Percentiles rank a stretch among this genome's conserved stretches.
Conservation (phyloP, 2,888 invertebrate genomes). For the Bellardia pandia region DNA sequence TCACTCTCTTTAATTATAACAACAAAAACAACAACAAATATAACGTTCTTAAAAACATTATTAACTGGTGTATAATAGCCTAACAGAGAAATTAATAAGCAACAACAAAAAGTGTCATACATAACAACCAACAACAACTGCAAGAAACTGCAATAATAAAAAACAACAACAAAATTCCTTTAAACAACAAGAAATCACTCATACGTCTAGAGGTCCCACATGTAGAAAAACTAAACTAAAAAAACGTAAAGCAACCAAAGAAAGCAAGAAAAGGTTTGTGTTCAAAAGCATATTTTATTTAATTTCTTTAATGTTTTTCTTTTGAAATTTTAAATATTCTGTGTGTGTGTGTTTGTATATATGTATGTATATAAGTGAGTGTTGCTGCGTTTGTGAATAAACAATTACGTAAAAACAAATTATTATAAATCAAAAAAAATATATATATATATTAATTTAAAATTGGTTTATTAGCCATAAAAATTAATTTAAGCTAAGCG, state of each 20-base stretch:
- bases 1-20: not conserved
- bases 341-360: not conserved
- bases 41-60: slow-evolving; percentile 29
- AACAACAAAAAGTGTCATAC: slow-evolving; percentile 42
- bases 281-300: slow-evolving; percentile 43
- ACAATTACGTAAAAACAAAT: slow-evolving; percentile 58
- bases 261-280: slow-evolving; percentile 59
- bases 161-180: slow-evolving; percentile 40
- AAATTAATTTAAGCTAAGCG: not conserved
- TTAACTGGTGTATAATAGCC: slow-evolving; percentile 25
- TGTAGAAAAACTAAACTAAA: slow-evolving; percentile 26
- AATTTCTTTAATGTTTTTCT: slow-evolving; percentile 11
- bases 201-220: slow-evolving; percentile 66
- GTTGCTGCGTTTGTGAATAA: not conserved
- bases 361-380: not conserved
- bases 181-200: slow-evolving; percentile 62
- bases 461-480: not conserved
- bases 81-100: slow-evolving; percentile 34
- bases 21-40: not conserved
- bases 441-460: slow-evolving; percentile 2
- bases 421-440: not conserved
- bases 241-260: slow-evolving; percentile 41
- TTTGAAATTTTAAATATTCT: not conserved
- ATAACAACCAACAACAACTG: slow-evolving; percentile 36
- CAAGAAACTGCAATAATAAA: slow-evolving; percentile 1